A percentile compares a stretch with the other conserved stretches of the same genome.
Conservation (phyloP, 1,140 invertebrate genomes). For the Hypsibius dujardini region DNA sequence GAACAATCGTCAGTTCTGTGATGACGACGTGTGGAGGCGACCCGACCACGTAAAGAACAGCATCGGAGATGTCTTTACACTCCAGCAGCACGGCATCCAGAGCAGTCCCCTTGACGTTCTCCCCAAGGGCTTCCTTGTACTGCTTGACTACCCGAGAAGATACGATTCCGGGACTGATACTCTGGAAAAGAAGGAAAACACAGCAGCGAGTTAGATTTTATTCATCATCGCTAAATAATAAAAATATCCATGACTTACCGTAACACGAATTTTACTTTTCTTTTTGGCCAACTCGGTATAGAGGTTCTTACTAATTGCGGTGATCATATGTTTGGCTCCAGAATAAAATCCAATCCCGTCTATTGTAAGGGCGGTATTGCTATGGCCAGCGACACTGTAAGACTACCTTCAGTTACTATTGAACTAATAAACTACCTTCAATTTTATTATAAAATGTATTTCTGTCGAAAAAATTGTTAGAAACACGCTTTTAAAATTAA, state of each 20-base stretch:
- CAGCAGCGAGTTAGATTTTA: neutral
- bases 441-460: no score
- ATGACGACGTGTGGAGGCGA: neutral
- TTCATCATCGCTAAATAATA: neutral
- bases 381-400: no score
- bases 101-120: no score
- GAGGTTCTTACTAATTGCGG: slow-evolving; percentile 44
- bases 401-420: no score
- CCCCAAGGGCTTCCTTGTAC: no score
- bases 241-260: slow-evolving; percentile 35
- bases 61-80: neutral
- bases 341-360: slow-evolving; percentile 36
- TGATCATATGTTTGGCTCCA: slow-evolving; percentile 49
- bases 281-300: slow-evolving; percentile 42
- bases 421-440: no score
- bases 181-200: neutral
- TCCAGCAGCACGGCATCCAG: neutral
- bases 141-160: neutral
- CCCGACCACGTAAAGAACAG: neutral
- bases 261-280: slow-evolving; percentile 45
- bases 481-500: neutral
- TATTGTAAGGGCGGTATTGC: no score
- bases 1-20: neutral
- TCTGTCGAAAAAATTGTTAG: neutral
- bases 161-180: neutral